Conservation (phyloP, 2,113 vertebrate genomes). For the Mobula hypostoma region DNA sequence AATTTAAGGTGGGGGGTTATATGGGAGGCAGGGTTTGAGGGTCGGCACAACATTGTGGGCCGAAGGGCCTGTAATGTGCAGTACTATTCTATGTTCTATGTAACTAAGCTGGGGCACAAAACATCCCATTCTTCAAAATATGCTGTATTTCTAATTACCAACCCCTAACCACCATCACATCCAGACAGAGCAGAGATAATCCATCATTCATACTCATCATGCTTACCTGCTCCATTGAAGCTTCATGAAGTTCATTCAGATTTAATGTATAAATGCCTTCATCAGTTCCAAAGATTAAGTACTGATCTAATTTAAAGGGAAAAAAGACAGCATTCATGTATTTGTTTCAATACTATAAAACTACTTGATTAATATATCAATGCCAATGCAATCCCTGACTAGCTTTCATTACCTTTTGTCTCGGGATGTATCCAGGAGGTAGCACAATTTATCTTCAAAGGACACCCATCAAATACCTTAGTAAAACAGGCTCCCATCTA, state of each 20-base stretch:
- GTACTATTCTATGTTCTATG: too few species aligned
- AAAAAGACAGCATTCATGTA: not conserved
- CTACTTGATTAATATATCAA: not conserved
- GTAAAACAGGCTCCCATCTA: conserved; percentile 99
- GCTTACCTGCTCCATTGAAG: conserved; percentile 95
- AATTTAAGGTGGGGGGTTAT: too few species aligned
- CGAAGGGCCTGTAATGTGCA: too few species aligned
- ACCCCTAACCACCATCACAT: too few species aligned
- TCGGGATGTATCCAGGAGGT: conserved; percentile 98
- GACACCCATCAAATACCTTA: conserved; percentile 97
- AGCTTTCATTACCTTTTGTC: conserved; percentile 75
- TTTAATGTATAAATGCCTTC: conserved; percentile 97
- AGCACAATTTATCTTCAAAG: conserved; percentile 96
- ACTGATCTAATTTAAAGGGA: conserved; percentile 63
- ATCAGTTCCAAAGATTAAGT: conserved; percentile 93
- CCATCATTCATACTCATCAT: not conserved
- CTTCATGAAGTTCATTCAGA: conserved; percentile 92
- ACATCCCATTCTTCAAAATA: not conserved
- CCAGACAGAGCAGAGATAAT: not conserved
- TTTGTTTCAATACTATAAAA: not conserved
- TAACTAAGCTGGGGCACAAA: not conserved
- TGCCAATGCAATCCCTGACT: not conserved
- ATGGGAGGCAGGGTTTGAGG: too few species aligned
- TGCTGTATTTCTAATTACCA: not conserved
- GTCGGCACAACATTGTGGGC: too few species aligned